These are phyloP conservation scores for Napeogenes sylphis DNA, from an alignment of 2,888 invertebrate species.

Conservation along the genomic window DNA sequence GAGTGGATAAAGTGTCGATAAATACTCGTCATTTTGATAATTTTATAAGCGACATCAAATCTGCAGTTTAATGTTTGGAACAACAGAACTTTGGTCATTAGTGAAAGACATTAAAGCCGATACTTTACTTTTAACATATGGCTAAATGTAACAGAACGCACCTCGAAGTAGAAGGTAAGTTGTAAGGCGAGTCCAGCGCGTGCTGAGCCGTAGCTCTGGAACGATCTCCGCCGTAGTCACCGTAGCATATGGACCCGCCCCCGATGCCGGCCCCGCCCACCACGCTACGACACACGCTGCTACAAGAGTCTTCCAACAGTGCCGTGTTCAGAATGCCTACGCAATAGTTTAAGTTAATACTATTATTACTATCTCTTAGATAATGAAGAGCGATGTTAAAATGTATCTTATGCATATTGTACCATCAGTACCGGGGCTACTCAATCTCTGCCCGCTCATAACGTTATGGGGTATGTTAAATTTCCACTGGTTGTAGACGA, in stretches of 20 bases:
- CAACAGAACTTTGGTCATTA: too few species aligned
- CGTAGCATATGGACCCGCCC: slow-evolving; percentile 37
- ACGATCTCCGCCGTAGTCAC: slow-evolving; percentile 34
- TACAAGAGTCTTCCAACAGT: slow-evolving; percentile 50
- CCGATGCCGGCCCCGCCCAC: slow-evolving; percentile 33
- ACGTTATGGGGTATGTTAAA: slow-evolving; percentile 47
- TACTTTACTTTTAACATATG: too few species aligned
- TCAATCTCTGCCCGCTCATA: slow-evolving; percentile 45
- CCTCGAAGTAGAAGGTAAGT: slow-evolving; percentile 68
- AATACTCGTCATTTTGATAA: too few species aligned
- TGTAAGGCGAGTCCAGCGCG: slow-evolving; percentile 33
- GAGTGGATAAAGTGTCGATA: too few species aligned
- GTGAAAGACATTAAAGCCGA: too few species aligned
- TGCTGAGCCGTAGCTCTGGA: slow-evolving; percentile 35
- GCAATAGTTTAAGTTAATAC: too few species aligned
- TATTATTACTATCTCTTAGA: too few species aligned
- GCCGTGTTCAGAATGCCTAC: slow-evolving; percentile 54
- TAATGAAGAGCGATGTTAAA: too few species aligned
- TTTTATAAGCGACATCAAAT: too few species aligned
- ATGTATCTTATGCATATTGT: too few species aligned
- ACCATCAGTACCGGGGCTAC: slow-evolving; percentile 47
- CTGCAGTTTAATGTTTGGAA: too few species aligned
- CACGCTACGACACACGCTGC: slow-evolving; percentile 27
- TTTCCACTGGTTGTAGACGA: slow-evolving; percentile 59
- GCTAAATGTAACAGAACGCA: slow-evolving; percentile 24